Base-by-base conservation (phyloP, 2,113 vertebrate species). In the Leptobrachium ailaonicum region DNA sequence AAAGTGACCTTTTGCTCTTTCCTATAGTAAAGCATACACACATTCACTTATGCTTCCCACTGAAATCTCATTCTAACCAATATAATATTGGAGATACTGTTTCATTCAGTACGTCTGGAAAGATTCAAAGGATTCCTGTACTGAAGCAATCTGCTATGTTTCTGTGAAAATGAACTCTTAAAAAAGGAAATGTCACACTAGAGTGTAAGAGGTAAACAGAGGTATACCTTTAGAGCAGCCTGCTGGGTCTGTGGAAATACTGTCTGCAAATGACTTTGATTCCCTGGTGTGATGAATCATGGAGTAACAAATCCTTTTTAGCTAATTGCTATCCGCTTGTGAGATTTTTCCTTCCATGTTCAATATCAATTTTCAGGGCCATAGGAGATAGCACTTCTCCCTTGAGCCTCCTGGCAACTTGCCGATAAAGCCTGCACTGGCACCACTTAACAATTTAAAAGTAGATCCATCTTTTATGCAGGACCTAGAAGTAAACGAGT, bases 331-430 rank as follows among this genome's bases (percentile, higher is more conserved):
- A 96, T 95, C 95, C 95, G 94, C 95, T 94, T 94, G 93, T 93
- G 95, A 95, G 95, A 95, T 92, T 92, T 95, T 88, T 91, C 86
- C 87, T 90, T 90, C 93, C 90, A 88, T 96, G 96, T 97, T 97
- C 96, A 98, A 98, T 98, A 98, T 98, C 96, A 98, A 98, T 99
- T 99, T 98, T 96, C 96, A 96, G 87, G 94, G 90, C 92, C 91
- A 93, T 89, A 91, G 92, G 95, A 95, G 96, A 95, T 92, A 94
- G 91, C 87, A 83, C 92, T 69, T 87, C 87, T 96, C 96, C 95
- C 97, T 83, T 13, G 95, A 96, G 96, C 88, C 92, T 85, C 69
- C 89, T 90, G 94, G 95, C 88, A 90, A 94, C 93, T 90, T 89
- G 87, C 92, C 63, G 90, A 93, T 94, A 93, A 94, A 91, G 93